phyloP scores from a whole-genome alignment of 2,888 invertebrate genomes.

The Aethes cnicana region DNA sequence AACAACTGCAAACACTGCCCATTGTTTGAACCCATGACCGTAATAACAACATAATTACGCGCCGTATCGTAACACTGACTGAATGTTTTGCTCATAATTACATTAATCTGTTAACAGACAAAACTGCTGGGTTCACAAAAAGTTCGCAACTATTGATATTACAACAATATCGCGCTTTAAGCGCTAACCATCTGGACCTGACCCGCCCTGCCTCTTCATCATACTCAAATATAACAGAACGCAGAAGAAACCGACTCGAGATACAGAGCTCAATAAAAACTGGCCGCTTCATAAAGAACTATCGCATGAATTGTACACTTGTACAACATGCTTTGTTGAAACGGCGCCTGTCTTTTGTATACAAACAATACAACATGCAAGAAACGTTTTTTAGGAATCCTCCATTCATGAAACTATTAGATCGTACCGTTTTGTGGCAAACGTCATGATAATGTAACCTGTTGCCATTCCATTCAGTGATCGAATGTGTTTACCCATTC shows the following conservation, averaged over 20 bases:
- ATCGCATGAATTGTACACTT: constrained; percentile 80
- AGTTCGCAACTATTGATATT: constrained; percentile 77
- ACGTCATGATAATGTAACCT: constrained; percentile 71
- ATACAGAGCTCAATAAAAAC: constrained; percentile 61
- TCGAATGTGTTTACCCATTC: constrained; percentile 42
- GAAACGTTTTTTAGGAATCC: constrained; percentile 80
- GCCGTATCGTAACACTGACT: constrained; percentile 35
- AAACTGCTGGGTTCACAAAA: constrained; percentile 73
- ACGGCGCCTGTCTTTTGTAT: constrained; percentile 76
- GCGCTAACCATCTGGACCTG: constrained; percentile 64
- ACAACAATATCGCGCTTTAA: constrained; percentile 77
- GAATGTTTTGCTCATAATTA: constrained; percentile 67
- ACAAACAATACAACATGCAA: constrained; percentile 80
- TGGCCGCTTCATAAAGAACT: constrained; percentile 75
- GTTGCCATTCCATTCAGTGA: constrained; percentile 53
- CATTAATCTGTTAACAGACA: constrained; percentile 68
- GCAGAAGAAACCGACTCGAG: constrained; percentile 47
- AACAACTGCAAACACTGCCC: constrained; percentile 21
- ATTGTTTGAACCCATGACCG: constrained; percentile 34
- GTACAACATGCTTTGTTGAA: constrained; percentile 74
- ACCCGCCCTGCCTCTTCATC: constrained; percentile 47
- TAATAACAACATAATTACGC: constrained; percentile 17
- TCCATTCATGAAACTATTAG: constrained; percentile 76
- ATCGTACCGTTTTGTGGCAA: constrained; percentile 68
- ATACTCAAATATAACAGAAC: constrained; percentile 39